Conservation (phyloP, 2,888 invertebrate genomes). For the Patella caerulea region DNA sequence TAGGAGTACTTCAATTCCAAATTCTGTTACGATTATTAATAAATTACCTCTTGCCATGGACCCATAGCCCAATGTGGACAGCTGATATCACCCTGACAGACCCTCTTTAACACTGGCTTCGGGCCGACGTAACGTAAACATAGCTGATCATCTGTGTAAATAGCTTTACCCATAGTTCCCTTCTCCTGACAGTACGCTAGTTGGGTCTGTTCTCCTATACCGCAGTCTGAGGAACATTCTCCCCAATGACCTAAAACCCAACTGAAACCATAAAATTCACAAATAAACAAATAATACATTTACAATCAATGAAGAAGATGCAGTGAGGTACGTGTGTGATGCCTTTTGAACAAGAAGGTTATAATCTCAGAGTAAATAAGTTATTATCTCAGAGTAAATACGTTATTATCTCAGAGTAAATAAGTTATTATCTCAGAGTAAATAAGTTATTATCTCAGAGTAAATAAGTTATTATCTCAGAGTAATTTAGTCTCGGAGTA, state of each 20-base stretch:
- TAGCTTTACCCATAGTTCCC: constrained; percentile 35
- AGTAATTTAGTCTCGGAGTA: too few relatives aligned
- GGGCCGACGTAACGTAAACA: constrained; percentile 42
- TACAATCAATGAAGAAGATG: not conserved
- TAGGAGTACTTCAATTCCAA: too few relatives aligned
- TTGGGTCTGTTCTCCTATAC: constrained; percentile 92
- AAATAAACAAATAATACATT: not conserved
- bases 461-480: too few relatives aligned
- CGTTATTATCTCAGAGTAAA: too few relatives aligned
- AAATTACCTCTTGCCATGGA: constrained; percentile 89
- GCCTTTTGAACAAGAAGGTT: too few relatives aligned
- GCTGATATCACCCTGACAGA: constrained; percentile 46
- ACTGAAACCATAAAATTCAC: constrained; percentile 35
- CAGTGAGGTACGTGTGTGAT: not conserved
- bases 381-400: too few relatives aligned
- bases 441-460: too few relatives aligned
- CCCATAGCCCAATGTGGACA: constrained; percentile 74
- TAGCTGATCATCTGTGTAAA: constrained; percentile 41
- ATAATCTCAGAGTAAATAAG: too few relatives aligned
- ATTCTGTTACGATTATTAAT: not conserved
- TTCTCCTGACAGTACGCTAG: constrained; percentile 70
- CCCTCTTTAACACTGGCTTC: constrained; percentile 47
- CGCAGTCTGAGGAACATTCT: constrained; percentile 91
- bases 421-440: too few relatives aligned
- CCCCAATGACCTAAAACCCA: constrained; percentile 79